phyloP scores from a whole-genome alignment of 2,888 invertebrate species.

The Himalopsyche kuldschensis region DNA sequence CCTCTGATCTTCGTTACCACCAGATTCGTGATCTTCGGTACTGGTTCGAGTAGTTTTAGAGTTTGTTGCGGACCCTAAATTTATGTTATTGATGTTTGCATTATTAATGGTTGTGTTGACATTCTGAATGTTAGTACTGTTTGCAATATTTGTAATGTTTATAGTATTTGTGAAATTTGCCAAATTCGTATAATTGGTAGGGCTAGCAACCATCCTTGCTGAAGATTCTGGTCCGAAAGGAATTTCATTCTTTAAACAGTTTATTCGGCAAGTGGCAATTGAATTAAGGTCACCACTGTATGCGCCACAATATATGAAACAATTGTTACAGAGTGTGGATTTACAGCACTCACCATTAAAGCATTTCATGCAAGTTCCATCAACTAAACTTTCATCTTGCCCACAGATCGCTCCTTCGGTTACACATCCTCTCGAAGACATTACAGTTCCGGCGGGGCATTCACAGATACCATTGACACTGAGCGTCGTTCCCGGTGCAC shows the following conservation, averaged over 20 bases:
- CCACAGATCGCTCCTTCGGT: not conserved
- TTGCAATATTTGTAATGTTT: slow-evolving; percentile 49
- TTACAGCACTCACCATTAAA: slow-evolving; percentile 18
- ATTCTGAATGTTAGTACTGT: slow-evolving; percentile 49
- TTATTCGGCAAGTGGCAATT: not conserved
- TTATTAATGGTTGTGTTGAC: slow-evolving; percentile 47
- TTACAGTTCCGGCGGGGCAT: slow-evolving; percentile 4
- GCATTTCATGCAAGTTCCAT: slow-evolving; percentile 10
- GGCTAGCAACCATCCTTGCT: not conserved
- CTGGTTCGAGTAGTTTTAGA: not conserved
- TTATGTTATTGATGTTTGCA: slow-evolving; percentile 48
- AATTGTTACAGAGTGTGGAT: slow-evolving; percentile 3
- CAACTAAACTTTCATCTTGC: not conserved
- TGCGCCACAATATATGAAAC: slow-evolving; percentile 1
- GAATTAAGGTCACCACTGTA: not conserved
- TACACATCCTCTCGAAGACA: not conserved
- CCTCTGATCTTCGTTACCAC: not conserved
- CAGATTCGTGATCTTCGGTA: not conserved
- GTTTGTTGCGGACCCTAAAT: slow-evolving; percentile 37
- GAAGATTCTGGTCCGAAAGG: not conserved
- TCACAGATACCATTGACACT: not conserved
- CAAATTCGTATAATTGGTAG: not conserved
- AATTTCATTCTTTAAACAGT: not conserved
- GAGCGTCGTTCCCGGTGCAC: not conserved
- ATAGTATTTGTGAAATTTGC: slow-evolving; percentile 47